A percentile compares a stretch with the other conserved stretches of the same genome.
Conservation (phyloP, 2,797 vertebrate genomes). For the Darevskia nairensis region DNA sequence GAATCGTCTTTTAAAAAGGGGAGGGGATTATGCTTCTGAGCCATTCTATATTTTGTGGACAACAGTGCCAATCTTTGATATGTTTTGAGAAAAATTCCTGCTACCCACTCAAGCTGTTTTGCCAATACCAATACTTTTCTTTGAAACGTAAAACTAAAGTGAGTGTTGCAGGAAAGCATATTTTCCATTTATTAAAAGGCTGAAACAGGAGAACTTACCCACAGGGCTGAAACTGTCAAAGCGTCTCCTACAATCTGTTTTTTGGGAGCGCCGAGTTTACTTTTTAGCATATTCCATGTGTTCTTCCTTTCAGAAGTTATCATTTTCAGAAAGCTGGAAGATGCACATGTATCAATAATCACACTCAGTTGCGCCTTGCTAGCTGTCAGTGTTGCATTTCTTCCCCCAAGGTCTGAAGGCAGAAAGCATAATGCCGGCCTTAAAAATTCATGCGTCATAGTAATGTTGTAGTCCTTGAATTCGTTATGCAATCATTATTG, state of each 20-base stretch:
- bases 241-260: constrained; percentile 10
- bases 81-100: neutral
- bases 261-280: neutral
- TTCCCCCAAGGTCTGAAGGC: constrained; percentile 15
- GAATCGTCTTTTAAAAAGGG: neutral
- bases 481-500: constrained; percentile 3
- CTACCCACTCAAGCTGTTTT: neutral
- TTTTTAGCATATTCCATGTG: neutral
- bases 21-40: neutral
- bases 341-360: neutral
- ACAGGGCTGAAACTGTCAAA: constrained; percentile 27
- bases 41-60: neutral
- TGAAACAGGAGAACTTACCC: constrained; percentile 17
- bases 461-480: constrained; percentile 31
- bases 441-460: constrained; percentile 23
- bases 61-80: neutral
- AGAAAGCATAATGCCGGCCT: neutral
- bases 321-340: constrained; percentile 29
- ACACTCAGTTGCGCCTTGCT: neutral
- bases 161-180: neutral
- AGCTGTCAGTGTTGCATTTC: constrained; percentile 3
- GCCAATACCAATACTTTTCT: neutral
- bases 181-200: constrained; percentile 14
- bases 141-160: constrained; percentile 15
- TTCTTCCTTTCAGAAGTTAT: neutral